phyloP scores from a whole-genome alignment of 2,113 vertebrate species.

The Halichoeres trimaculatus region DNA sequence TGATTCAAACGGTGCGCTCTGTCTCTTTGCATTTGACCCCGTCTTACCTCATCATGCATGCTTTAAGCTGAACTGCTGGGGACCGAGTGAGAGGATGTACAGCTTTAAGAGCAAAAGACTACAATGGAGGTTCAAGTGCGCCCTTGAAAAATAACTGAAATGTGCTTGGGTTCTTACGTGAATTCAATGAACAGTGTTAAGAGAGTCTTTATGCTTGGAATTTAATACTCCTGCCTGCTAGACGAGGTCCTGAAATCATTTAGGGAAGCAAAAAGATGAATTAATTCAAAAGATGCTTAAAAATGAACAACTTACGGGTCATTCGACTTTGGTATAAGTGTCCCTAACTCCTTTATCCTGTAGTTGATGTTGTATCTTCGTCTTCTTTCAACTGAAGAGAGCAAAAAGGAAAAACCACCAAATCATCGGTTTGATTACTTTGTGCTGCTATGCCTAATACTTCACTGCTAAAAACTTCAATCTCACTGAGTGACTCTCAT shows the following conservation, averaged over 20 bases:
- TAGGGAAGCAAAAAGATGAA: background rate
- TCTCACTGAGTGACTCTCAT: too few species aligned
- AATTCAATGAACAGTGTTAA: conserved; percentile 57
- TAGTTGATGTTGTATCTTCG: conserved; percentile 99
- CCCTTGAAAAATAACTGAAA: conserved; percentile 72
- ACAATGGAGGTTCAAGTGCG: conserved; percentile 71
- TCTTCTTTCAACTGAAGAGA: conserved; percentile 92
- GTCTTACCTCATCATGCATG: conserved; percentile 65
- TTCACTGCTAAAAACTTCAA: too few species aligned
- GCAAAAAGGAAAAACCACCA: background rate
- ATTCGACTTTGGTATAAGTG: conserved; percentile 97
- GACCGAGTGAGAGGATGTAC: conserved; percentile 54
- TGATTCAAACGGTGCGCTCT: conserved; percentile 66
- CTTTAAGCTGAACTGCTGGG: conserved; percentile 63
- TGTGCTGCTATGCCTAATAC: background rate
- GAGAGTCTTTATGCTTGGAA: conserved; percentile 55
- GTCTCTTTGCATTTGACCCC: conserved; percentile 77
- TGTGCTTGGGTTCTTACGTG: conserved; percentile 63
- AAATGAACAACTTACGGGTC: conserved; percentile 91
- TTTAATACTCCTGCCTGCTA: conserved; percentile 39
- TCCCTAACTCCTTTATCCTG: conserved; percentile 98
- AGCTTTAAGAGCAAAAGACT: conserved; percentile 44
- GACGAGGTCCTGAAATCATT: conserved; percentile 28
- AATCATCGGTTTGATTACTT: conserved; percentile 16
- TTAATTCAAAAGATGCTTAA: conserved; percentile 36